These are phyloP conservation scores for Seira sanloemensis DNA, from an alignment of 2,888 invertebrate genomes.

Conservation along the genomic window DNA sequence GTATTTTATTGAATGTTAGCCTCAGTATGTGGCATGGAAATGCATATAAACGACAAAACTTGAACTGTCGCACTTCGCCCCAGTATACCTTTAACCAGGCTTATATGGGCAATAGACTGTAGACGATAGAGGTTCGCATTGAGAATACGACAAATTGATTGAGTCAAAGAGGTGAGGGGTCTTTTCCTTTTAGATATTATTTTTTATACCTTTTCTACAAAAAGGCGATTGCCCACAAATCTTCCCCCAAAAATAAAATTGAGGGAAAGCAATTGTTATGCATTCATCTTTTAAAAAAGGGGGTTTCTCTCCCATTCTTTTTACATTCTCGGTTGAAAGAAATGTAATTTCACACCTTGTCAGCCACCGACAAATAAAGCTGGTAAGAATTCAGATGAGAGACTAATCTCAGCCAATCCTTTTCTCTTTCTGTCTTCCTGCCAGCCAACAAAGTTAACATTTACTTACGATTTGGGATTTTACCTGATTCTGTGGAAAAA, in stretches of 20 bases:
- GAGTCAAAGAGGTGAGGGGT: background rate
- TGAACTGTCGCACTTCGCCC: too few species aligned
- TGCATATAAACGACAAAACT: too few species aligned
- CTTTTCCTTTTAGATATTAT: too few species aligned
- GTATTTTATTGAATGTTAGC: too few species aligned
- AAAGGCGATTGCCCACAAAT: conserved; percentile 1
- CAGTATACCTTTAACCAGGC: too few species aligned
- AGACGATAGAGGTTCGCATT: too few species aligned
- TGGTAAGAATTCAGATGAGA: conserved; percentile 36
- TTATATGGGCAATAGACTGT: too few species aligned
- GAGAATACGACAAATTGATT: background rate
- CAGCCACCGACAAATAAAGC: conserved; percentile 73
- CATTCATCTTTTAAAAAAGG: conserved; percentile 46
- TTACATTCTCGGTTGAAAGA: conserved; percentile 58
- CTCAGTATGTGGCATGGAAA: too few species aligned
- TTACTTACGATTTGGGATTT: conserved; percentile 64
- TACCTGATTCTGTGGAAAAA: conserved; percentile 55
- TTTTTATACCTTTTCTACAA: conserved; percentile 16
- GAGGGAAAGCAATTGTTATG: conserved; percentile 36
- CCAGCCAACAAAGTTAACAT: conserved; percentile 67
- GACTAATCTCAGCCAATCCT: conserved; percentile 17
- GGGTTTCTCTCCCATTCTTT: conserved; percentile 38
- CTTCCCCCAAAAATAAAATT: background rate
- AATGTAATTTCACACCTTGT: conserved; percentile 74
- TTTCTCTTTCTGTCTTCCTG: conserved; percentile 59